Conservation (phyloP, 2,888 invertebrate species). For the Calameuta pallipes region DNA sequence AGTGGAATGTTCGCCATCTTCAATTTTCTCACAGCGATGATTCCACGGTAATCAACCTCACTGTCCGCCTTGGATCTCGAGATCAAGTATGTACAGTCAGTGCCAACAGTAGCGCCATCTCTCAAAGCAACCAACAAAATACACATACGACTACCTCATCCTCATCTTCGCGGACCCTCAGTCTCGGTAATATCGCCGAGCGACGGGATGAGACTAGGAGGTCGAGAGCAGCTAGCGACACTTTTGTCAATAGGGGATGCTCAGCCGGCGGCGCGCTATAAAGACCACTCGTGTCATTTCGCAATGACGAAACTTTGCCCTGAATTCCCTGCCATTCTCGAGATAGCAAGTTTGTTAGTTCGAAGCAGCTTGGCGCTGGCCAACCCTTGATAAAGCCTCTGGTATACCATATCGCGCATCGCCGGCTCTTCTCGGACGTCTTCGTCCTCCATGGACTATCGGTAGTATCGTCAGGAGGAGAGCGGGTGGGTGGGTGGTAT, state of each 20-base stretch:
- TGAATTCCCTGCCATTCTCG: constrained; percentile 55
- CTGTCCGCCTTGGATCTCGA: constrained; percentile 40
- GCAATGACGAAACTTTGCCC: constrained; percentile 71
- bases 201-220: constrained; percentile 64
- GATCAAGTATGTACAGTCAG: too few species aligned
- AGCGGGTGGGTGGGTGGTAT: too few species aligned
- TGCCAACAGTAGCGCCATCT: too few species aligned
- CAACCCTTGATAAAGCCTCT: too few species aligned
- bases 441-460: too few species aligned
- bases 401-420: constrained; percentile 15
- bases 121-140: neutral
- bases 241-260: constrained; percentile 70
- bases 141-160: constrained; percentile 31
- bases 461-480: too few species aligned
- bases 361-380: constrained; percentile 43
- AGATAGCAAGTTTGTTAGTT: constrained; percentile 51
- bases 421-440: constrained; percentile 11
- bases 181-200: constrained; percentile 65
- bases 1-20: constrained; percentile 54
- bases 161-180: constrained; percentile 25
- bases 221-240: constrained; percentile 60
- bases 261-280: constrained; percentile 64
- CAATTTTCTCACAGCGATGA: constrained; percentile 66
- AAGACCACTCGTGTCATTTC: constrained; percentile 72
- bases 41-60: constrained; percentile 66